These are phyloP conservation scores for Gambusia holbrooki DNA, from an alignment of 2,113 vertebrate genomes.

Conservation along the genomic window DNA sequence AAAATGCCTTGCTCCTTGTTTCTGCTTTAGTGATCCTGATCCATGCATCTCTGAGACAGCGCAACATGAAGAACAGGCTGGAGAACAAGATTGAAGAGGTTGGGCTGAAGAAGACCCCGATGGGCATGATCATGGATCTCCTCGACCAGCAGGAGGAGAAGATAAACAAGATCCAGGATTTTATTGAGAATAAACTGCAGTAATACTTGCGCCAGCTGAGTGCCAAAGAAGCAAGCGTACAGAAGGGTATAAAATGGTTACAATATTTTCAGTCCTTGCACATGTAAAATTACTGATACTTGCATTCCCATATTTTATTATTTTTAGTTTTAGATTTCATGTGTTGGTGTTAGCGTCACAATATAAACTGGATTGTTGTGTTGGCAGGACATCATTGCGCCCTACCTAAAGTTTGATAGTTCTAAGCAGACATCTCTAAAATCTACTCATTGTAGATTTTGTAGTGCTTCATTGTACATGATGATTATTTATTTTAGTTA, in stretches of 20 bases:
- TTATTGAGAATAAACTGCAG: slow-evolving; percentile 87
- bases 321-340: slow-evolving; percentile 6
- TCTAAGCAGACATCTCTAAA: slow-evolving; percentile 17
- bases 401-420: slow-evolving; percentile 49
- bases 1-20: background rate
- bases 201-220: slow-evolving; percentile 59
- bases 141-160: slow-evolving; percentile 95
- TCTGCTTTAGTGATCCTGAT: slow-evolving; percentile 87
- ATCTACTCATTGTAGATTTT: background rate
- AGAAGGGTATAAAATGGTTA: slow-evolving; percentile 21
- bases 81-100: slow-evolving; percentile 95
- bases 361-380: background rate
- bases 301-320: slow-evolving; percentile 29
- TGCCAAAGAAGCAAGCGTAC: slow-evolving; percentile 22
- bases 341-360: slow-evolving; percentile 12
- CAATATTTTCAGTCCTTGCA: slow-evolving; percentile 12
- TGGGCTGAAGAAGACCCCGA: slow-evolving; percentile 94
- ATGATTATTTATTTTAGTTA: slow-evolving; percentile 32
- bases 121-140: slow-evolving; percentile 93
- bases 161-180: slow-evolving; percentile 91
- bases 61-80: slow-evolving; percentile 94
- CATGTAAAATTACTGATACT: slow-evolving; percentile 27
- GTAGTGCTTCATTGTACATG: background rate
- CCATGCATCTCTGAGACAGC: slow-evolving; percentile 92
- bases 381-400: slow-evolving; percentile 10